Base-by-base conservation (phyloP, 1,140 invertebrate species). In the Polypedilum pembai region DNA sequence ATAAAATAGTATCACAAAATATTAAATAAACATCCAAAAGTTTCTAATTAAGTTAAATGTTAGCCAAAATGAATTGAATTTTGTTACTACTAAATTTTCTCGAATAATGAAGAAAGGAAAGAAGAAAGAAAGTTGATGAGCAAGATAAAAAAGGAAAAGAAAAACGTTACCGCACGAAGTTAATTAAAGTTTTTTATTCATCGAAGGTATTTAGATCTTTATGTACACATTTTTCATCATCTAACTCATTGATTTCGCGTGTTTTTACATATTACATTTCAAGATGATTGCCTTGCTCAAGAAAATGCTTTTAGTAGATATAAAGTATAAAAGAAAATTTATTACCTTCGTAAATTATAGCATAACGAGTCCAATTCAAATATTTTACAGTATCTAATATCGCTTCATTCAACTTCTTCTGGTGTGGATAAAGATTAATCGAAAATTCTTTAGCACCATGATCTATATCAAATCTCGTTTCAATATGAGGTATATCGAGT, bases 321-420 rank as follows among this genome's bases (percentile, higher is more conserved):
- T 33, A 3, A 33, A 33, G 24, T 1, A 33, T 3, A 33, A 33
- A 33, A 5, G 5, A 33, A 33, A 15, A 56, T 56, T 56, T 56
- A 74, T 81, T 82, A 40, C 95, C 92, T 82, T 98, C 95, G 79
- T 97, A 97, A 41, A 98, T 89, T 76, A 98, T 92, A 0, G 94
- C 94, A 77, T 96, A 93, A 83, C 91, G 89, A 7, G 93, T 95
- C 95, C 95, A 98, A 81, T 96, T 95, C 40, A 96, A 86, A 80
- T 93, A 95, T 21, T 87, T 85, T 83, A 96, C 93, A 69, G 96
- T 86, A 79, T 97, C 94, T 75, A 89, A 87, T 82, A 94, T 94
- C 0, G 95, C 94, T 73, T 87, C 84, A 80, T 94, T 94, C 77
- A 97, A 86, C 74, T 93, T 85, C 75, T 90, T 87, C 77, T 94